Percentiles rank a stretch among this genome's conserved stretches.
Evolutionary conservation across 2,888 invertebrate genomes (phyloP).

Genomic region (Amitus sp.): DNA sequence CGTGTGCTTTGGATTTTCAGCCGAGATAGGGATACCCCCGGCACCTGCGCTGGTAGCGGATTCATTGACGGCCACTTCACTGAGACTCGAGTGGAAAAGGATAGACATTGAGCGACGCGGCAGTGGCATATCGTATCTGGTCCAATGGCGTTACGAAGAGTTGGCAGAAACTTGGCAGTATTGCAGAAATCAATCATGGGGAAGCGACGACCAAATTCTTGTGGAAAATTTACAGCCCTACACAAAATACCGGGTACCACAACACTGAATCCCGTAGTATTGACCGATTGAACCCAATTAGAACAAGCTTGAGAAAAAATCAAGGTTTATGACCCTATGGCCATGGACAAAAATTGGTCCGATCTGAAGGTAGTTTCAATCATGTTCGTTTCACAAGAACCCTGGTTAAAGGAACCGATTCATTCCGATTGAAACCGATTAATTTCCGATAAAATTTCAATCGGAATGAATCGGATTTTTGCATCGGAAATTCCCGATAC

Average conservation of each 20-base stretch:
- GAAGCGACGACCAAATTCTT: conserved; percentile 73
- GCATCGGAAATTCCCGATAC: too few species aligned
- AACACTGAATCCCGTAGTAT: too few species aligned
- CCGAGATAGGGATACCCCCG: conserved; percentile 75
- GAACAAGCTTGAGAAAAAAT: too few species aligned
- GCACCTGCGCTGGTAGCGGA: conserved; percentile 83
- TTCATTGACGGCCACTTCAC: conserved; percentile 78
- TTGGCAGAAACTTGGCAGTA: conserved; percentile 83
- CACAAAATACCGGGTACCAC: conserved; percentile 85
- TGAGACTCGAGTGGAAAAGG: conserved; percentile 82
- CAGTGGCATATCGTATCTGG: conserved; percentile 70
- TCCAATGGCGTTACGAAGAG: conserved; percentile 82
- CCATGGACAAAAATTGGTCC: too few species aligned
- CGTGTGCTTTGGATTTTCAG: conserved; percentile 57
- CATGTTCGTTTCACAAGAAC: too few species aligned
- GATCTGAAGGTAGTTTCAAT: too few species aligned
- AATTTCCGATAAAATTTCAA: too few species aligned
- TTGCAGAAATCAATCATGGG: conserved; percentile 79
- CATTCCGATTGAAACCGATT: too few species aligned
- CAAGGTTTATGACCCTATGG: too few species aligned
- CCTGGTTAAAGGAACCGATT: too few species aligned
- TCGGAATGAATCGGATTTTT: too few species aligned
- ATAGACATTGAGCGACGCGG: conserved; percentile 60
- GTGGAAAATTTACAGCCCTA: conserved; percentile 86
- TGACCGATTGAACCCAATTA: too few species aligned